phyloP scores from a whole-genome alignment of 2,888 invertebrate genomes.

The Hypercompe scribonia region DNA sequence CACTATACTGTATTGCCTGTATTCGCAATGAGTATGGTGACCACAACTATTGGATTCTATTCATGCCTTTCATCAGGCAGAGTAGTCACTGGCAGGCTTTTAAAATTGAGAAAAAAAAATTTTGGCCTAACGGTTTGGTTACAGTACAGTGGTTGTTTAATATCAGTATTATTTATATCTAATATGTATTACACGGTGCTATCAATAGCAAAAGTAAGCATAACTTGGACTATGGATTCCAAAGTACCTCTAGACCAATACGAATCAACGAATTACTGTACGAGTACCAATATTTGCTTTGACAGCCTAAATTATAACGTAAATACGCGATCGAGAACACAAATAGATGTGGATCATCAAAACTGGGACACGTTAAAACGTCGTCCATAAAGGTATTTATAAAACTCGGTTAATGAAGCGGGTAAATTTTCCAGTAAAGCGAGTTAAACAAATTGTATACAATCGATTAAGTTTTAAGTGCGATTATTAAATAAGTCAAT shows the following conservation, averaged over 20 bases:
- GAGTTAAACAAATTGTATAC: slow-evolving; percentile 15
- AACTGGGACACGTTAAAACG: background rate
- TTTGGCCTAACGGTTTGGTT: too few relatives aligned
- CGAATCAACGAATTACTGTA: background rate
- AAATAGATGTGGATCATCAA: background rate
- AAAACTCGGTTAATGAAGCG: slow-evolving; percentile 9
- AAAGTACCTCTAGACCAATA: background rate
- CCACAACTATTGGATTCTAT: too few relatives aligned
- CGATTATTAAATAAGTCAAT: background rate
- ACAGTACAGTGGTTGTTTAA: too few relatives aligned
- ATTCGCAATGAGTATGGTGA: too few relatives aligned
- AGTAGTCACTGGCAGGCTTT: too few relatives aligned
- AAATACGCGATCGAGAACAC: background rate
- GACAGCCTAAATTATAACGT: background rate
- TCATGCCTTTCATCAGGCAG: too few relatives aligned
- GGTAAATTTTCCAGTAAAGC: background rate
- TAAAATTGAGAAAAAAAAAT: too few relatives aligned
- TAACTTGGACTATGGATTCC: background rate
- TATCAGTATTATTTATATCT: too few relatives aligned
- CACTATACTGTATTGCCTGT: too few relatives aligned
- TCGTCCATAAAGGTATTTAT: background rate
- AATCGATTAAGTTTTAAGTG: background rate
- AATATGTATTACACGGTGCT: background rate
- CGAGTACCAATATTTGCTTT: background rate
- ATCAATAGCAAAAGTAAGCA: background rate